phyloP scores from a whole-genome alignment of 2,888 invertebrate species.

The Drosophila macrospina region DNA sequence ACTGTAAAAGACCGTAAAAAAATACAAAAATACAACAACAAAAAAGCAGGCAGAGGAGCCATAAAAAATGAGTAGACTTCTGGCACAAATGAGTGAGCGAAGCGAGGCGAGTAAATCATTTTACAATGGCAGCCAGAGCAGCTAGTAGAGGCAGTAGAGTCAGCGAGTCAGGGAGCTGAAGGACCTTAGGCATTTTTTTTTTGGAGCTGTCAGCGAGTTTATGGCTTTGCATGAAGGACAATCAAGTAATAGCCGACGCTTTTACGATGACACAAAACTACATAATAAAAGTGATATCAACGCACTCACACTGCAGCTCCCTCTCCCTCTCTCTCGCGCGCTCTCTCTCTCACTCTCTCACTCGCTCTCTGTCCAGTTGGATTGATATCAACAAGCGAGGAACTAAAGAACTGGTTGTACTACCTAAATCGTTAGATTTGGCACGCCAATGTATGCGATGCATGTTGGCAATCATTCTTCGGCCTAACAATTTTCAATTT shows the following conservation, averaged over 20 bases:
- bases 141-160: conserved; percentile 17
- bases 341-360: conserved; percentile 3
- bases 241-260: conserved; percentile 81
- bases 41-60: conserved; percentile 33
- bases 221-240: conserved; percentile 76
- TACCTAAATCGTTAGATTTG: conserved; percentile 62
- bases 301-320: conserved; percentile 18
- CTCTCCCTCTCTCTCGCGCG: neutral
- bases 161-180: conserved; percentile 49
- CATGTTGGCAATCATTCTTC: conserved; percentile 77
- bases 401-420: conserved; percentile 41
- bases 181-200: conserved; percentile 39
- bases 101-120: conserved; percentile 74
- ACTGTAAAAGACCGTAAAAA: conserved; percentile 81
- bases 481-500: conserved; percentile 69
- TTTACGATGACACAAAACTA: conserved; percentile 80
- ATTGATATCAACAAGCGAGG: conserved; percentile 56
- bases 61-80: conserved; percentile 73
- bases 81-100: conserved; percentile 57
- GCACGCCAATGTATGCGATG: conserved; percentile 70
- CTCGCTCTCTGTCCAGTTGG: conserved; percentile 4
- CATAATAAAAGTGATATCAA: conserved; percentile 78
- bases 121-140: conserved; percentile 66
- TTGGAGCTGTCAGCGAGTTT: conserved; percentile 67
- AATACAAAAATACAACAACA: conserved; percentile 24